A percentile compares a stretch with the other conserved stretches of the same genome.
phyloP scores from a whole-genome alignment of 2,113 vertebrate species.

The Centropus bengalensis region DNA sequence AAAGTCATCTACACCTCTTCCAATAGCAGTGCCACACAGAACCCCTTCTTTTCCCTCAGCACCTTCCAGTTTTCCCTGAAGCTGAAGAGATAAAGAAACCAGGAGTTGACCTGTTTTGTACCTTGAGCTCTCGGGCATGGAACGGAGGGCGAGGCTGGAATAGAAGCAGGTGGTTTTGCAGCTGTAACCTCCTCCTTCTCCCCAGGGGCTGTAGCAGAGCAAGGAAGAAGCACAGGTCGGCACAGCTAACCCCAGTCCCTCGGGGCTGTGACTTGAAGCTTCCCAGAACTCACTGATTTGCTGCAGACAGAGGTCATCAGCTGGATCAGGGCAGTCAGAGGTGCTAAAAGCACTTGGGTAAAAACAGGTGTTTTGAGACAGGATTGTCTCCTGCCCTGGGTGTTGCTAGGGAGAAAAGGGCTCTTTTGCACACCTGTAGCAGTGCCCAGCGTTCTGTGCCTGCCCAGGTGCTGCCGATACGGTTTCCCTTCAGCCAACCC shows the following conservation, averaged over 20 bases:
- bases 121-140: background rate
- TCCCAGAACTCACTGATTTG: background rate
- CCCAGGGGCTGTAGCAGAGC: background rate
- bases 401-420: background rate
- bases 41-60: background rate
- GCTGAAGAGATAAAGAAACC: background rate
- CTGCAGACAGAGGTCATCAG: background rate
- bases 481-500: background rate
- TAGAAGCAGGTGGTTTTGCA: background rate
- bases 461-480: background rate
- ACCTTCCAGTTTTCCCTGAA: background rate
- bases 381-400: background rate
- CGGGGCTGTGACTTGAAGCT: background rate
- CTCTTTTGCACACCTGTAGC: background rate
- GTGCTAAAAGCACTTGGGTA: background rate
- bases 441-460: background rate
- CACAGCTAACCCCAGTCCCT: fast-evolving
- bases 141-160: background rate
- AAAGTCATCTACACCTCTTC: background rate
- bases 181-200: background rate
- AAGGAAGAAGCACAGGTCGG: background rate
- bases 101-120: background rate
- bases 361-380: background rate
- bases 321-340: background rate
- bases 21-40: background rate